These are phyloP conservation scores for Caenorhabditis remanei DNA, from an alignment of 1,140 invertebrate species.

Conservation along the genomic window DNA sequence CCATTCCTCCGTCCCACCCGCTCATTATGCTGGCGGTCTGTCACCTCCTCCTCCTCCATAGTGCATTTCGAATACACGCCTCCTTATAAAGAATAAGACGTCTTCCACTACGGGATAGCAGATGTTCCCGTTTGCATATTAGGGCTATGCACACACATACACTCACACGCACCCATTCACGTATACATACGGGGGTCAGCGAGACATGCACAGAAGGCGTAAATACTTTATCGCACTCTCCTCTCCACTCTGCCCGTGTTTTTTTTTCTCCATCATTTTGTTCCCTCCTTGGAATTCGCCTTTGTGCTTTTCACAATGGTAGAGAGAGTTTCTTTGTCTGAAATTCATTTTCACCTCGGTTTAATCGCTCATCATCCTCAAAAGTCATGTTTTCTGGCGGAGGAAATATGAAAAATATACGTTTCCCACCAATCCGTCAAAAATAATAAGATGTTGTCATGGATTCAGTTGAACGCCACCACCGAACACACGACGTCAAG, in stretches of 20 bases:
- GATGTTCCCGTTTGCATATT: background rate
- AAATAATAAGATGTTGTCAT: conserved; percentile 33
- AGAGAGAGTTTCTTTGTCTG: too few species aligned
- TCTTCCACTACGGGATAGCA: background rate
- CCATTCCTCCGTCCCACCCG: too few species aligned
- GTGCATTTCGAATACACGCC: too few species aligned
- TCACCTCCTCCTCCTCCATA: too few species aligned
- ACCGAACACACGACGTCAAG: too few species aligned
- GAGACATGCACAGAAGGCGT: conserved; percentile 38
- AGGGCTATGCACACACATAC: background rate
- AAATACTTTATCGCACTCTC: background rate
- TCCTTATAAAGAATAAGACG: too few species aligned
- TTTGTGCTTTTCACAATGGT: background rate
- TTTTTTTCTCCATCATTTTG: background rate
- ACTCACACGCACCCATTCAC: background rate
- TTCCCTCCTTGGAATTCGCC: background rate
- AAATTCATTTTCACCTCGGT: too few species aligned
- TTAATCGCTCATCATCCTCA: too few species aligned
- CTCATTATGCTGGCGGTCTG: too few species aligned
- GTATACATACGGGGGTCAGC: too few species aligned
- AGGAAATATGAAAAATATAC: background rate
- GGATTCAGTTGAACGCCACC: background rate
- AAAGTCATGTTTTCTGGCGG: background rate
- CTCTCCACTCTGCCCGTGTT: background rate
- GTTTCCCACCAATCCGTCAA: background rate